Conservation (phyloP, 2,888 invertebrate genomes). For the Argyresthia goedartella region DNA sequence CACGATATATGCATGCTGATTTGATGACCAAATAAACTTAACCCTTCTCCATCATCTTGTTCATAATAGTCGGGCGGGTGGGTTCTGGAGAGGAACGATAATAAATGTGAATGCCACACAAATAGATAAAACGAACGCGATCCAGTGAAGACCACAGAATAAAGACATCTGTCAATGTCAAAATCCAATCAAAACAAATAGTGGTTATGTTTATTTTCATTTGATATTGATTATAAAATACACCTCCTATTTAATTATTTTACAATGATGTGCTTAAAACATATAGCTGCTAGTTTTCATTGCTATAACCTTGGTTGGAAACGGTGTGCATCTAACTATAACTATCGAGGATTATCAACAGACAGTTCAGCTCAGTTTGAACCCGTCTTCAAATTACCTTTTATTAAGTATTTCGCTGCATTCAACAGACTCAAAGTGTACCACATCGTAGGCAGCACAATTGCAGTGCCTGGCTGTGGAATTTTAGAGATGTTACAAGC, state of each 20-base stretch:
- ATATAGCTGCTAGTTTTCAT: neutral
- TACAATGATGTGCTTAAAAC: neutral
- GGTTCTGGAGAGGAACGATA: too few relatives aligned
- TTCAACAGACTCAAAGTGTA: constrained; percentile 68
- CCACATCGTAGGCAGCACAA: constrained; percentile 46
- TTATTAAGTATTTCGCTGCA: constrained; percentile 51
- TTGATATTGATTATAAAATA: too few relatives aligned
- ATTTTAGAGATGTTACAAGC: constrained; percentile 42
- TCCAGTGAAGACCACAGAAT: too few relatives aligned
- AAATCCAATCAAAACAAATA: too few relatives aligned
- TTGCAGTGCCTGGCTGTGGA: constrained; percentile 46
- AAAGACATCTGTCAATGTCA: too few relatives aligned
- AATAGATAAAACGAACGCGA: too few relatives aligned
- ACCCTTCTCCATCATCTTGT: too few relatives aligned
- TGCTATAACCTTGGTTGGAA: neutral
- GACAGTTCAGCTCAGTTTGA: constrained; percentile 27
- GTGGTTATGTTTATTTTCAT: too few relatives aligned
- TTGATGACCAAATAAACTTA: too few relatives aligned
- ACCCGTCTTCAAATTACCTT: constrained; percentile 48
- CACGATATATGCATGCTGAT: too few relatives aligned
- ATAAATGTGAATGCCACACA: too few relatives aligned
- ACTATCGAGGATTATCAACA: neutral
- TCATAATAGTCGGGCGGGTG: too few relatives aligned
- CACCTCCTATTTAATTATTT: neutral
- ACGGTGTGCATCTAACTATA: neutral